A percentile compares a stretch with the other conserved stretches of the same genome.
Evolutionary conservation across 1,140 invertebrate genomes (phyloP).

Genomic region (Cydia strobilella): DNA sequence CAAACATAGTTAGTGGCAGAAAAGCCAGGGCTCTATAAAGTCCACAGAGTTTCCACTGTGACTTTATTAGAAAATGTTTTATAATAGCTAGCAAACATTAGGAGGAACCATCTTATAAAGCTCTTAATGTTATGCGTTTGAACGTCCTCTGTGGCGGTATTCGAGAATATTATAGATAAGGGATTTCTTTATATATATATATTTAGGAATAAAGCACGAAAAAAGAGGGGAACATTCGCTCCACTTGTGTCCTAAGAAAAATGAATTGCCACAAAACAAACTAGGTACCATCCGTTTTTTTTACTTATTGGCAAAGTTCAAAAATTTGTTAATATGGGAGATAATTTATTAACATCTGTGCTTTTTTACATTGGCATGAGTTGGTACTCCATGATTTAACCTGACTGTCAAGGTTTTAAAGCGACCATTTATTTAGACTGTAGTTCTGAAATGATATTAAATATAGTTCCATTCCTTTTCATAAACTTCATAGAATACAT

Average conservation of each 20-base stretch:
- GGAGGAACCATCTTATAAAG: neutral
- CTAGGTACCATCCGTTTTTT: no score
- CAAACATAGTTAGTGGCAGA: conserved; percentile 52
- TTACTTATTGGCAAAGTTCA: no score
- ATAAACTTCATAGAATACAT: conserved; percentile 3
- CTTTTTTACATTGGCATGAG: no score
- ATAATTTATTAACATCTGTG: no score
- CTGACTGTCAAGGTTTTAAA: neutral
- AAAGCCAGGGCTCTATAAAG: conserved; percentile 42
- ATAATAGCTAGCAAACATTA: conserved; percentile 10
- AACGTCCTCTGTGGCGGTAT: neutral
- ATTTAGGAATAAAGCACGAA: neutral
- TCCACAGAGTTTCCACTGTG: conserved; percentile 29
- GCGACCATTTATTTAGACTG: neutral
- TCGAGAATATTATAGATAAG: neutral
- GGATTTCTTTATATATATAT: neutral
- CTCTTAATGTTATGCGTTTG: conserved; percentile 8
- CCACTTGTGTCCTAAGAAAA: no score
- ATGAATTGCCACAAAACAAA: no score
- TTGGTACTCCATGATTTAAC: no score
- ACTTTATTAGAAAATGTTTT: conserved; percentile 52
- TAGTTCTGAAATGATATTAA: neutral
- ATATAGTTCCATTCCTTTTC: conserved; percentile 6
- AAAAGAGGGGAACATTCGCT: neutral
- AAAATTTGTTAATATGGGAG: no score